Conservation (phyloP, 2,888 invertebrate genomes). For the Malthinus seriepunctatus region DNA sequence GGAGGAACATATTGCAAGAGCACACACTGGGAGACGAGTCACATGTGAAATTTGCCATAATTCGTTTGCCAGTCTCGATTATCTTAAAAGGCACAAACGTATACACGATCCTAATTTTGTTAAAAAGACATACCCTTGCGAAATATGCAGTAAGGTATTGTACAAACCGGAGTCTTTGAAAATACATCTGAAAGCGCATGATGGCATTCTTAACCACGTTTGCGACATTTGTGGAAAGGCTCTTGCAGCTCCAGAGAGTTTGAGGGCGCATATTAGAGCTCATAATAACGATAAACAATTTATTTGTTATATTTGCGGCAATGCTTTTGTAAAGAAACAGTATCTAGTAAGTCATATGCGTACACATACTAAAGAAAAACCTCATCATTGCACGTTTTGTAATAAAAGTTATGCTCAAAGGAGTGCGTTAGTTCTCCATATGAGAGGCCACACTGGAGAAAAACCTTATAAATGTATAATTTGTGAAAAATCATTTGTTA, state of each 20-base stretch:
- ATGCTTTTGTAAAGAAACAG: constrained; percentile 49
- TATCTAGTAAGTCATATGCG: constrained; percentile 58
- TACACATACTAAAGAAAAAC: constrained; percentile 57
- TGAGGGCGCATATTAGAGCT: constrained; percentile 17
- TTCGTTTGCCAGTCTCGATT: constrained; percentile 40
- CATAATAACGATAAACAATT: too few species aligned
- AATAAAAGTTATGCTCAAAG: too few species aligned
- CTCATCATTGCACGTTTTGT: too few species aligned
- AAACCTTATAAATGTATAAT: too few species aligned
- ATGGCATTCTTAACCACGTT: too few species aligned
- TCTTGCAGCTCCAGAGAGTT: constrained; percentile 41
- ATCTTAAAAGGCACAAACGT: constrained; percentile 23
- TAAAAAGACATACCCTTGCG: constrained; percentile 24
- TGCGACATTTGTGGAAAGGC: constrained; percentile 44
- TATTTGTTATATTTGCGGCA: constrained; percentile 32
- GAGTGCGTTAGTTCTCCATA: too few species aligned
- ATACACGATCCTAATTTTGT: constrained; percentile 29
- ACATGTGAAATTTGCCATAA: constrained; percentile 51
- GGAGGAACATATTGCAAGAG: too few species aligned
- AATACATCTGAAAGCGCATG: too few species aligned
- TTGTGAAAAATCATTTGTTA: too few species aligned
- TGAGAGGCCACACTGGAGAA: too few species aligned
- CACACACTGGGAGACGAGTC: too few species aligned
- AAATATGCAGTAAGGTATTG: constrained; percentile 20
- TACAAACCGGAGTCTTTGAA: too few species aligned